Conservation (phyloP, 2,888 invertebrate species). For the Stramonita haemastoma region DNA sequence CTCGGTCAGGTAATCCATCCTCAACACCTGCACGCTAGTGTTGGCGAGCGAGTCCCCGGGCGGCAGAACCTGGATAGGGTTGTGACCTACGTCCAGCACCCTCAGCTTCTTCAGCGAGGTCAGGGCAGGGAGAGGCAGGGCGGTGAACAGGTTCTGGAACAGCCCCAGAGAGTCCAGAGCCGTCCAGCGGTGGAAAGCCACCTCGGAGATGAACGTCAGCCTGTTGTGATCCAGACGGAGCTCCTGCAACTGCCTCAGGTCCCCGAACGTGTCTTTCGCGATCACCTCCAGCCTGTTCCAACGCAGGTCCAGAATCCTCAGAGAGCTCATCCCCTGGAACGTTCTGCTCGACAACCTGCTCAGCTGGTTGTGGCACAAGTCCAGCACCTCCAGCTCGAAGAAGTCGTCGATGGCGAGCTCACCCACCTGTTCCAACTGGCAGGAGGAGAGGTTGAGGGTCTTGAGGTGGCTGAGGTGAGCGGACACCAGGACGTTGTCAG, state of each 20-base stretch:
- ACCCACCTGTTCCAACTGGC: slow-evolving; percentile 29
- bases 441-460: slow-evolving; percentile 35
- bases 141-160: slow-evolving; percentile 4
- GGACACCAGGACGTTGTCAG: slow-evolving; percentile 30
- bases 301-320: slow-evolving; percentile 43
- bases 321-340: slow-evolving; percentile 33
- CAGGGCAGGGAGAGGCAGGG: neutral
- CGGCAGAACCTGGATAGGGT: slow-evolving; percentile 2
- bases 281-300: slow-evolving; percentile 34
- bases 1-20: slow-evolving; percentile 15
- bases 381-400: slow-evolving; percentile 34
- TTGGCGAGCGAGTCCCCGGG: neutral
- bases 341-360: slow-evolving; percentile 16
- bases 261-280: slow-evolving; percentile 18
- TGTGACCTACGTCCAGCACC: slow-evolving; percentile 5
- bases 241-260: slow-evolving; percentile 22
- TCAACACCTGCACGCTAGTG: neutral
- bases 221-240: slow-evolving; percentile 32
- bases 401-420: slow-evolving; percentile 38
- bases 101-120: slow-evolving; percentile 15
- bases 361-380: slow-evolving; percentile 43
- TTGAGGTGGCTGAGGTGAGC: slow-evolving; percentile 30
- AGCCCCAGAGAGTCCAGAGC: neutral
- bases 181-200: neutral
- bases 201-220: neutral